A percentile compares a stretch with the other conserved stretches of the same genome.
Conservation (phyloP, 2,797 vertebrate genomes). For the Paedocypris micromegethes region DNA sequence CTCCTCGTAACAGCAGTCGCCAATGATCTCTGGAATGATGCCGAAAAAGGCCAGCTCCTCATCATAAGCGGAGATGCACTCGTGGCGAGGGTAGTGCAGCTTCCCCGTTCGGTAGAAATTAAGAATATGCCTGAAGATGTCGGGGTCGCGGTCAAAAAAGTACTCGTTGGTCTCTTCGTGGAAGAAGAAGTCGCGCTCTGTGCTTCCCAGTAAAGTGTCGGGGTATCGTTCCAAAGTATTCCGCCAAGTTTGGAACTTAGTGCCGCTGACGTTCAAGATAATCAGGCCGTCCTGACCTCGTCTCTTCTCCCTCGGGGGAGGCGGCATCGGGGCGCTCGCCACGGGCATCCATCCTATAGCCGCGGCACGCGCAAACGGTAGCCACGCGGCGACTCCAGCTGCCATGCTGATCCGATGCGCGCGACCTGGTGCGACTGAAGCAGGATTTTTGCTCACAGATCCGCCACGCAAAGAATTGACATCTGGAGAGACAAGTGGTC, state of each 20-base stretch:
- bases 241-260: conserved; percentile 90
- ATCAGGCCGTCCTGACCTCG: conserved; percentile 77
- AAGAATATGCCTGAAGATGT: conserved; percentile 92
- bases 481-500: conserved; percentile 46
- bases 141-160: conserved; percentile 96
- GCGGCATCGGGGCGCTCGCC: conserved; percentile 84
- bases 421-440: conserved; percentile 38
- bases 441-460: conserved; percentile 46
- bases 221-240: conserved; percentile 92
- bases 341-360: conserved; percentile 97
- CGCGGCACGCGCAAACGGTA: conserved; percentile 91
- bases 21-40: conserved; percentile 92
- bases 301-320: conserved; percentile 72
- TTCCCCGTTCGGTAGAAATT: conserved; percentile 95
- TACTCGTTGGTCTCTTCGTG: conserved; percentile 87
- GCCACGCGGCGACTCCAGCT: conserved; percentile 88
- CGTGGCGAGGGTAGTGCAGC: conserved; percentile 90
- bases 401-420: conserved; percentile 72
- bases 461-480: conserved; percentile 32
- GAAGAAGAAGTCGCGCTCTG: conserved; percentile 93
- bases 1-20: conserved; percentile 96
- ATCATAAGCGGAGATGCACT: conserved; percentile 92
- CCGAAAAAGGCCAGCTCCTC: conserved; percentile 95
- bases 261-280: conserved; percentile 89
- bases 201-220: conserved; percentile 91